Conservation (phyloP, 2,888 invertebrate genomes). For the Drosophila hamatofila region DNA sequence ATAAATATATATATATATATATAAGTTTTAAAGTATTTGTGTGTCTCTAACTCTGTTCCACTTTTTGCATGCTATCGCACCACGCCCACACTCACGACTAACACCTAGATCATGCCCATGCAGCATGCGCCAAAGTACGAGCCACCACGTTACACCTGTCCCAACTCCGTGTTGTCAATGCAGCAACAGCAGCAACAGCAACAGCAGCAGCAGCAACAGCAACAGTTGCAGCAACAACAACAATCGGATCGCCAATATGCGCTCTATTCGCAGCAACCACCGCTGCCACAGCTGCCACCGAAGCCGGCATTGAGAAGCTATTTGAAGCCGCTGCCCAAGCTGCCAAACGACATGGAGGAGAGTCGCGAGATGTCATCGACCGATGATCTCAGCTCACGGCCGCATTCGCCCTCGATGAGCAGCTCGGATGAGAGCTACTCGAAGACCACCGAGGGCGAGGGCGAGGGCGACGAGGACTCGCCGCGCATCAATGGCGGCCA, state of each 20-base stretch:
- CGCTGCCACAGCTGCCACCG: conserved; percentile 83
- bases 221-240: conserved; percentile 51
- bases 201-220: conserved; percentile 62
- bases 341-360: conserved; percentile 86
- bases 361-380: conserved; percentile 89
- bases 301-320: conserved; percentile 85
- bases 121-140: conserved; percentile 85
- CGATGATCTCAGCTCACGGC: conserved; percentile 92
- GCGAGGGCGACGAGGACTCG: conserved; percentile 85
- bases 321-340: conserved; percentile 87
- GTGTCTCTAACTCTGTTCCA: conserved; percentile 62
- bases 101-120: conserved; percentile 83
- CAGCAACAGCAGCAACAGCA: conserved; percentile 80
- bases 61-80: conserved; percentile 66
- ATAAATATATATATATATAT: conserved; percentile 6
- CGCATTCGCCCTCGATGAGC: conserved; percentile 92
- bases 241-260: conserved; percentile 78
- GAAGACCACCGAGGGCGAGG: conserved; percentile 91
- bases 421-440: conserved; percentile 95
- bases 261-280: conserved; percentile 81
- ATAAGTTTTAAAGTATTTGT: conserved; percentile 50
- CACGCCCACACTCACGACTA: conserved; percentile 47
- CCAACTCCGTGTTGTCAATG: conserved; percentile 82
- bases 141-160: conserved; percentile 85
- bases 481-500: conserved; percentile 79